Percentiles rank a stretch among this genome's conserved stretches.
Evolutionary conservation across 2,113 vertebrate species (phyloP).

Genomic region (Ancistrus triradiatus): DNA sequence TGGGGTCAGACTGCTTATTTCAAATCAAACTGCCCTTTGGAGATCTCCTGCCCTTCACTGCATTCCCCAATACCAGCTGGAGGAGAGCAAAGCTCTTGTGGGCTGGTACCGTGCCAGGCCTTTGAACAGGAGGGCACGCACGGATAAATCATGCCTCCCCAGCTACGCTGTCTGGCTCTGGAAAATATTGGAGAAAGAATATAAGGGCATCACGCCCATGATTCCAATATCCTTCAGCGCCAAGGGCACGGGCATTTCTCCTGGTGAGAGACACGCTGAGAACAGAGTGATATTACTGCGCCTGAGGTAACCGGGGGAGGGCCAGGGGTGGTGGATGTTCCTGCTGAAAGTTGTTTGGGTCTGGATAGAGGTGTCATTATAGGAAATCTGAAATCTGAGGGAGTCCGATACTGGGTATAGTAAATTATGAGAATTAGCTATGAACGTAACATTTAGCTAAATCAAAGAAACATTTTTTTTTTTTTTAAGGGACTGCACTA

Average conservation of each 20-base stretch:
- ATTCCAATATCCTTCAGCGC: constrained; percentile 13
- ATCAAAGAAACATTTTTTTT: too few relatives aligned
- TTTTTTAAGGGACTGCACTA: too few relatives aligned
- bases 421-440: too few relatives aligned
- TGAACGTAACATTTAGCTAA: too few relatives aligned
- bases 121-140: constrained; percentile 35
- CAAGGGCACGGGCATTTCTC: constrained; percentile 6
- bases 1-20: not conserved
- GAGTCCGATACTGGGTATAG: too few relatives aligned
- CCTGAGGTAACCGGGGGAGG: not conserved
- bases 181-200: constrained; percentile 34
- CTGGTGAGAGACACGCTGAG: not conserved
- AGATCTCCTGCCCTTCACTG: constrained; percentile 29
- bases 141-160: constrained; percentile 44
- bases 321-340: not conserved
- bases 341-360: not conserved
- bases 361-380: not conserved
- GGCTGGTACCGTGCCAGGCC: constrained; percentile 41
- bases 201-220: constrained; percentile 21
- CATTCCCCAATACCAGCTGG: constrained; percentile 42
- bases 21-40: constrained; percentile 3
- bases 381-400: too few relatives aligned
- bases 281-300: not conserved
- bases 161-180: constrained; percentile 11
- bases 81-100: constrained; percentile 33